These are phyloP conservation scores for Amphiprion ocellaris DNA, from an alignment of 2,113 vertebrate species.

Conservation along the genomic window DNA sequence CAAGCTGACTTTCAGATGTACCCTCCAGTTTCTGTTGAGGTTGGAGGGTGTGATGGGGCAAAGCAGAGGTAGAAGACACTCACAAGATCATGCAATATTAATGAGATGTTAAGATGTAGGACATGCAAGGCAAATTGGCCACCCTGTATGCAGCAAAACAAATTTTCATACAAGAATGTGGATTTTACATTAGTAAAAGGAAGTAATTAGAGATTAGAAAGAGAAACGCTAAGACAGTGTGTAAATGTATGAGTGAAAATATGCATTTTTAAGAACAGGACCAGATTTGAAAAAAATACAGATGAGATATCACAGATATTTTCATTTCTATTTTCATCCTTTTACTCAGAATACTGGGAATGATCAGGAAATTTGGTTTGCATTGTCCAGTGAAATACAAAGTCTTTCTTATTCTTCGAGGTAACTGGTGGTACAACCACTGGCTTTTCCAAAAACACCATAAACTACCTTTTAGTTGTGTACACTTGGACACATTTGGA, in stretches of 20 bases:
- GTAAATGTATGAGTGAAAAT: not conserved
- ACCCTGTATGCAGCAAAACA: conserved; percentile 54
- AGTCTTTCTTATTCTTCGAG: too few relatives aligned
- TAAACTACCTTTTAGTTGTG: too few relatives aligned
- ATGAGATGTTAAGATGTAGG: conserved; percentile 69
- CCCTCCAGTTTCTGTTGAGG: conserved; percentile 52
- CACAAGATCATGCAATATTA: conserved; percentile 76
- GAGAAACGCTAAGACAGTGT: not conserved
- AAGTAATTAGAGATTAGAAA: conserved; percentile 6
- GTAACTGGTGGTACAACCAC: too few relatives aligned
- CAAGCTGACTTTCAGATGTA: conserved; percentile 62
- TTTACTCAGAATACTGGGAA: too few relatives aligned
- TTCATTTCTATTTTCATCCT: too few relatives aligned
- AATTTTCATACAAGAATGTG: conserved; percentile 51
- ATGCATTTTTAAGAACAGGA: not conserved
- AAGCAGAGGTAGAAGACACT: conserved; percentile 58
- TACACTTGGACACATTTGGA: not conserved
- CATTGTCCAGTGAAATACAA: not conserved
- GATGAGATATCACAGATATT: too few relatives aligned
- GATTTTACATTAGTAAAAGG: conserved; percentile 19
- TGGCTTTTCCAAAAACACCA: too few relatives aligned
- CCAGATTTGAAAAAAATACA: too few relatives aligned
- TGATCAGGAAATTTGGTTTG: not conserved
- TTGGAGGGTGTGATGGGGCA: conserved; percentile 21
- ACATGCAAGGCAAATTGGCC: conserved; percentile 69